Base-by-base conservation (phyloP, 2,113 vertebrate species). In the Zosterops hypoxanthus region DNA sequence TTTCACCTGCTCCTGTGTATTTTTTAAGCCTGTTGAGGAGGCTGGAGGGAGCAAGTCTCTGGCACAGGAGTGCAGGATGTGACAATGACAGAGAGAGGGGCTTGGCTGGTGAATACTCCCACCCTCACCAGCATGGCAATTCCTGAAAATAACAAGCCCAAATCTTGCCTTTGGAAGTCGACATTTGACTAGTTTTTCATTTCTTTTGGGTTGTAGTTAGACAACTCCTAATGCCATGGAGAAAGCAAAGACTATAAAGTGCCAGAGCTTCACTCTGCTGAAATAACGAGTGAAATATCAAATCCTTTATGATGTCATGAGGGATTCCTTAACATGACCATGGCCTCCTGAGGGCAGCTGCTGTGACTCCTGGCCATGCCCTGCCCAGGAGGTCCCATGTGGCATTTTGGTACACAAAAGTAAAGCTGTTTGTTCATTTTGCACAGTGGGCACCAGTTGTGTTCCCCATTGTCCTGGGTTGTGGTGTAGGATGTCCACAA, bases 241-340 rank as follows among this genome's bases (percentile, higher is more conserved):
- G 98, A 97, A 96, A 33, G 60, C 83, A 28, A 89, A 81, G 94
- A 87, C 97, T 85, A 95, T 97, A 98, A 98, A 98, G 98, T 95
- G 96, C 97, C 97, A 97, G 97, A 96, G 96, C 85, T 94, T 96
- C 97, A 96, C 76, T 94, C 96, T 82, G 93, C 98, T 97, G 96
- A 98, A 98, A 98, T 97, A 98, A 98, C 97, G 97, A 98, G 97
- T 36, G 95, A 98, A 98, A 98, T 98, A 98, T 97, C 97, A 98
- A 98, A 97, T 98, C 94, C 97, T 98, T 98, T 98, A 98, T 98
- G 98, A 98, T 98, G 97, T 98, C 97, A 98, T 96, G 97, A 98
- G 98, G 98, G 98, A 98, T 97, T 98, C 98, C 97, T 98, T 94
- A 96, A 96, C 44, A 93, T 96, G 94, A 97, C 97, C 60, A 83